Percentiles rank a stretch among this genome's conserved stretches.
Evolutionary conservation across 2,888 invertebrate genomes (phyloP).

Genomic region (Lycaena phlaeas): DNA sequence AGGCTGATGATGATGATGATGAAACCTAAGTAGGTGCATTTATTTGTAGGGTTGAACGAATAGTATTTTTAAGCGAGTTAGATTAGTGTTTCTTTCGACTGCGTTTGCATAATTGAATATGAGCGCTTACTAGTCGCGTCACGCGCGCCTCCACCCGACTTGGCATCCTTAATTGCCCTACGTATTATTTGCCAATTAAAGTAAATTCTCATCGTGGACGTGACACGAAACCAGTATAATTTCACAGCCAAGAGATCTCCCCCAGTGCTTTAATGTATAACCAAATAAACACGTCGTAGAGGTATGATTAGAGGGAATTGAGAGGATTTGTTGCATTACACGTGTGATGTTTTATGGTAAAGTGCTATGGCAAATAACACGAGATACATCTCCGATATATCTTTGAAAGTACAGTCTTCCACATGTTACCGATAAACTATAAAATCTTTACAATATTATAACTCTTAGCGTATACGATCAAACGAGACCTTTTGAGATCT

Average conservation of each 20-base stretch:
- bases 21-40: no score
- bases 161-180: conserved; percentile 72
- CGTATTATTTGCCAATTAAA: conserved; percentile 75
- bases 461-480: no score
- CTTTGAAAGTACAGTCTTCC: no score
- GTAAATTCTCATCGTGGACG: conserved; percentile 69
- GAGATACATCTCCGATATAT: no score
- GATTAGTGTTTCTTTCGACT: conserved; percentile 48
- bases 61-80: conserved; percentile 21
- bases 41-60: conserved; percentile 35
- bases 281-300: conserved; percentile 36
- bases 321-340: background rate
- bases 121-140: conserved; percentile 56
- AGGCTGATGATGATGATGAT: no score
- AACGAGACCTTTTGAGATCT: no score
- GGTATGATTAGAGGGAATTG: conserved; percentile 10
- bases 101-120: conserved; percentile 71
- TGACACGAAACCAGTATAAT: conserved; percentile 65
- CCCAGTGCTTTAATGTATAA: conserved; percentile 34
- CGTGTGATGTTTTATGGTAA: no score
- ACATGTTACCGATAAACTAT: no score
- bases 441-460: no score
- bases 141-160: conserved; percentile 67
- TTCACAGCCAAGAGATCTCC: conserved; percentile 38
- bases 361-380: background rate